These are phyloP conservation scores for Vesta saturnalis DNA, from an alignment of 2,888 invertebrate genomes.

Conservation along the genomic window DNA sequence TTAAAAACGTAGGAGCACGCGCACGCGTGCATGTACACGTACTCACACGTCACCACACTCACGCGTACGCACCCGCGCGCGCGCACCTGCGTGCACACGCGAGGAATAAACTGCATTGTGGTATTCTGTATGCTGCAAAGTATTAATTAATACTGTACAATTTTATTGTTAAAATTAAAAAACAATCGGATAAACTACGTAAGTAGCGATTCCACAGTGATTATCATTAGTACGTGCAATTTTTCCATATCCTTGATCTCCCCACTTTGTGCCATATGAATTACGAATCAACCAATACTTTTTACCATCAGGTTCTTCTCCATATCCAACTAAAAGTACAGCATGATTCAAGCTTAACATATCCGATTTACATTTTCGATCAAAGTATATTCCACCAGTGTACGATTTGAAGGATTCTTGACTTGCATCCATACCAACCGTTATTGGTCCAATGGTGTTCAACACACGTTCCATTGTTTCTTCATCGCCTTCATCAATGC, in stretches of 20 bases:
- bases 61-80: too few species aligned
- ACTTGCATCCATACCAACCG: conserved; percentile 90
- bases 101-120: too few species aligned
- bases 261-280: conserved; percentile 85
- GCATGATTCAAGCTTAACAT: conserved; percentile 80
- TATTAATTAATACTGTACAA: too few species aligned
- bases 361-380: conserved; percentile 76
- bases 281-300: conserved; percentile 92
- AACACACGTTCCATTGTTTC: conserved; percentile 72
- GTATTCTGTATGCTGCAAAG: too few species aligned
- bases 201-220: conserved; percentile 85
- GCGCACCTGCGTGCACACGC: too few species aligned
- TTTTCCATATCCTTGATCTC: conserved; percentile 84
- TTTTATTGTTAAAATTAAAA: conserved; percentile 59
- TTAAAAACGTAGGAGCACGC: too few species aligned
- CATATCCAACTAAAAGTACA: conserved; percentile 85
- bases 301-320: conserved; percentile 74
- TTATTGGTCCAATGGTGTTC: conserved; percentile 73
- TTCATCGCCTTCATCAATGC: conserved; percentile 78
- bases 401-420: conserved; percentile 88
- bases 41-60: too few species aligned
- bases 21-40: too few species aligned
- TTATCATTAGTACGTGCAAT: conserved; percentile 82
- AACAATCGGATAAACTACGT: conserved; percentile 87
- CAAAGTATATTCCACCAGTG: conserved; percentile 80